Evolutionary conservation across 1,140 invertebrate species (phyloP), one percentile per base, ranked within the genome.

Genomic region (Drosophila mayri): DNA sequence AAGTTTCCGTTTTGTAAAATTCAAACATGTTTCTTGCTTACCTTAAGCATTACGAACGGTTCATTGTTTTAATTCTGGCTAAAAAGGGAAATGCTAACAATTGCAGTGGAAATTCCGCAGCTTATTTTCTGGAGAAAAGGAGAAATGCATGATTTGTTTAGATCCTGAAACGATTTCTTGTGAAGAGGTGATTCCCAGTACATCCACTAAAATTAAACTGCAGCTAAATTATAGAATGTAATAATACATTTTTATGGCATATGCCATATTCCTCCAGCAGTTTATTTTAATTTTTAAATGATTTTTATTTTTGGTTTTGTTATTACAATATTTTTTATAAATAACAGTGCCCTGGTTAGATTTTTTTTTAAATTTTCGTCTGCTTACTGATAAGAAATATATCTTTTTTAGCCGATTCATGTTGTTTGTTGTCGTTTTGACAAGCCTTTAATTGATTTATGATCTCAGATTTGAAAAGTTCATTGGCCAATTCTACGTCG

Each of bases 21-120:
- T 63, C 25, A 50, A 37, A 35, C 77, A 78, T 73, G 83, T 73
- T 76, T 70, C 47, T 18, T 11, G 8, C 16, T 41, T n/a, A 50
- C 30, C 20, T 72, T 63, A 75, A 65, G 43, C 38, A 59, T 47
- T 43, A 20, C 14, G 9, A 47, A 41, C 14, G 16, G 44, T 20
- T 35, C 20, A 76, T 68, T 59, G 44, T 71, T 35, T 67, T 49
- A 70, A 40, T 87, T 87, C 64, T 46, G 68, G 11, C 32, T 52
- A 70, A 84, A 84, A 60, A 87, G 80, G 83, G 83, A 84, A 88
- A 84, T 74, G 54, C 64, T 52, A 30, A 11, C 25, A 70, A 44
- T 58, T 47, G 22, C 35, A 14, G 10, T 10, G 73, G 63, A 55
- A 68, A 61, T 77, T 44, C 74, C 74, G 1, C 18, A 52, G 32